Evolutionary conservation across 23 tunicate species (phyloP), one percentile per base, ranked within the genome.

Genomic region (Ciona savignyi): DNA sequence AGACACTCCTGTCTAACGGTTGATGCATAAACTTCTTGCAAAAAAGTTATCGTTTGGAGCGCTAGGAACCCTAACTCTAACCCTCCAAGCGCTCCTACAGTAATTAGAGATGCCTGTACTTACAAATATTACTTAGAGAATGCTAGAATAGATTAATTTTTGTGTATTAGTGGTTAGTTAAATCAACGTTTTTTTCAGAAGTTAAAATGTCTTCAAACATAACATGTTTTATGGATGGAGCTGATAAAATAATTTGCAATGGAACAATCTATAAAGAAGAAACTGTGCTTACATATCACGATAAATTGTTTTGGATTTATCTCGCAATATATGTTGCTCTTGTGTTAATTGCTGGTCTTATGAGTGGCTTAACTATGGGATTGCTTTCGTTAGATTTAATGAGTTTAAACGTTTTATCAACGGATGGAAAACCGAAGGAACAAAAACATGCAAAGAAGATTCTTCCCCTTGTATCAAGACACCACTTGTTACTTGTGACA

Each of bases 291-390:
- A 62, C 77, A 26, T 78, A 72, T 60, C 74, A 62, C 4, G 90
- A 80, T 66, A 60, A 62, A 33, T 77, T 72, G 79, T 91, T 91
- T 65, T 91, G 97, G 97, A 91, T 91, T 27, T 91, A 79, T 62
- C 77, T 91, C 25, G 86, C 79, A 11, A 79, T 91, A 64, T 91
- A 91, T 76, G 84, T 80, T 32, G 83, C 68, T 23, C 67, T 91
- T 15, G 91, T 91, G 1, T 60, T 91, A 2, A 66, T 91, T 19
- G 97, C 97, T 3, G 97, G 97, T 19, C 29, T 91, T 21, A 82
- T 91, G 74, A 91, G 97, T 76, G 97, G 97, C 21, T 72, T 91
- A 35, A 91, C 97, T 34, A 91, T 91, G 97, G 97, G 97, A 19
- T 74, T 91, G 23, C 68, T 91, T 19, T 91, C 97, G 20, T 66